These are phyloP conservation scores for Tetranychus truncatus DNA, from an alignment of 2,888 invertebrate genomes.

Conservation along the genomic window DNA sequence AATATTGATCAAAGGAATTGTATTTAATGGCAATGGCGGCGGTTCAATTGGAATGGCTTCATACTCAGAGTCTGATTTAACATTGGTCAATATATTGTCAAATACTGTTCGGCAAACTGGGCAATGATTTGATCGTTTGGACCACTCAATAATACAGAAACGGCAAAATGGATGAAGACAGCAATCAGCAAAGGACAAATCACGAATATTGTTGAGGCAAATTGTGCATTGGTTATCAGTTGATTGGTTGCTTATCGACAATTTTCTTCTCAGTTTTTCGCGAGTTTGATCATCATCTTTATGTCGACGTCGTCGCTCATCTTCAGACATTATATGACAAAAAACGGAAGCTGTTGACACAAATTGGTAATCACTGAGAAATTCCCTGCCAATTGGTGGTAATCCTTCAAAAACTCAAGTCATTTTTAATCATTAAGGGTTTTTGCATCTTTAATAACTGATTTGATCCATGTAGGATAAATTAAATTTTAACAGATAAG, in stretches of 20 bases:
- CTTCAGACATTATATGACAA: too few relatives aligned
- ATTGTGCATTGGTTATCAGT: not conserved
- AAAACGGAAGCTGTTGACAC: too few relatives aligned
- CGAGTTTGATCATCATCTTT: too few relatives aligned
- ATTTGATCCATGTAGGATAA: too few relatives aligned
- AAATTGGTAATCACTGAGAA: too few relatives aligned
- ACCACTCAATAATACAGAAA: slow-evolving; percentile 7
- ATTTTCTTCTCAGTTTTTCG: too few relatives aligned
- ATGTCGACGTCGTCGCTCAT: too few relatives aligned
- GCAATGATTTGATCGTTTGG: slow-evolving; percentile 3
- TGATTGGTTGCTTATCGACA: not conserved
- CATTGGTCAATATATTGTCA: not conserved
- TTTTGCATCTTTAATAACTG: too few relatives aligned
- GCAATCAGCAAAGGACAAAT: not conserved
- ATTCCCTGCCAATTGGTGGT: too few relatives aligned
- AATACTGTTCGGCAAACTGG: slow-evolving; percentile 8
- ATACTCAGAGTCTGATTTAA: slow-evolving; percentile 4
- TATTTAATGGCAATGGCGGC: not conserved
- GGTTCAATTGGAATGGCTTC: slow-evolving; percentile 4
- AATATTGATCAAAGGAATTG: not conserved
- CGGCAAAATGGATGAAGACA: slow-evolving; percentile 12
- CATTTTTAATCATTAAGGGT: too few relatives aligned
- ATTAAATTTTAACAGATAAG: too few relatives aligned
- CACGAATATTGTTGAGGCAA: not conserved
- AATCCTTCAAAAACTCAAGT: too few relatives aligned